These are phyloP conservation scores for Macrostomum cliftonense DNA, from an alignment of 2,888 invertebrate species.

Conservation along the genomic window DNA sequence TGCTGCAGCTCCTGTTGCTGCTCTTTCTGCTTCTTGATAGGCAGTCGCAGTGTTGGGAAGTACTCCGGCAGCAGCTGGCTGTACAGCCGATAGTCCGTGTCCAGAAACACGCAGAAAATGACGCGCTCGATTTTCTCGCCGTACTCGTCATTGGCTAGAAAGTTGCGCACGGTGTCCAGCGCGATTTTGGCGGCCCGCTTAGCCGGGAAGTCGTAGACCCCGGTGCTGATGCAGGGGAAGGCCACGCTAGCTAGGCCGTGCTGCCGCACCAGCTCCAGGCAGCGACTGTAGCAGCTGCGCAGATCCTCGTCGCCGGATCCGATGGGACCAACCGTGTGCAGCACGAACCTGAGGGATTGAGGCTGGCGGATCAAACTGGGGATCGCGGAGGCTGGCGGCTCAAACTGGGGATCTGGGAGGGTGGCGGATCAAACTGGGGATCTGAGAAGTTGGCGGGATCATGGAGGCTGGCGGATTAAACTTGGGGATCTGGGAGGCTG, in stretches of 20 bases:
- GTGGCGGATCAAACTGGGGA: no score
- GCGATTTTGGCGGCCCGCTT: constrained; percentile 58
- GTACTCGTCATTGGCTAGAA: constrained; percentile 42
- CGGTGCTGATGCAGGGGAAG: constrained; percentile 75
- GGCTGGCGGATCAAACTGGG: no score
- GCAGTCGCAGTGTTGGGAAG: constrained; percentile 42
- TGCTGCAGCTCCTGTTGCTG: no score
- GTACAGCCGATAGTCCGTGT: constrained; percentile 53
- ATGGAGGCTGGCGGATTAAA: no score
- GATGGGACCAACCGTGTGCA: constrained; percentile 70
- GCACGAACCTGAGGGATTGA: constrained; percentile 50
- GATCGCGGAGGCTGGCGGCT: no score
- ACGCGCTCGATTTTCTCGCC: constrained; percentile 46
- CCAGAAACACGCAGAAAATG: constrained; percentile 60
- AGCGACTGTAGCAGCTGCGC: constrained; percentile 51
- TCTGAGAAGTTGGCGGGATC: no score
- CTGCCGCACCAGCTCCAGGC: constrained; percentile 43
- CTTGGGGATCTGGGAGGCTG: no score
- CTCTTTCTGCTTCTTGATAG: no score
- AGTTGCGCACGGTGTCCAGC: constrained; percentile 47
- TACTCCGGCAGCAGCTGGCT: constrained; percentile 52
- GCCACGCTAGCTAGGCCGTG: constrained; percentile 49
- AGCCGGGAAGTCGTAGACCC: constrained; percentile 68
- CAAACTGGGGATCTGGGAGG: no score
- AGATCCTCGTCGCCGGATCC: constrained; percentile 51